Base-by-base conservation (phyloP, 2,888 invertebrate species). In the Neria commutata region DNA sequence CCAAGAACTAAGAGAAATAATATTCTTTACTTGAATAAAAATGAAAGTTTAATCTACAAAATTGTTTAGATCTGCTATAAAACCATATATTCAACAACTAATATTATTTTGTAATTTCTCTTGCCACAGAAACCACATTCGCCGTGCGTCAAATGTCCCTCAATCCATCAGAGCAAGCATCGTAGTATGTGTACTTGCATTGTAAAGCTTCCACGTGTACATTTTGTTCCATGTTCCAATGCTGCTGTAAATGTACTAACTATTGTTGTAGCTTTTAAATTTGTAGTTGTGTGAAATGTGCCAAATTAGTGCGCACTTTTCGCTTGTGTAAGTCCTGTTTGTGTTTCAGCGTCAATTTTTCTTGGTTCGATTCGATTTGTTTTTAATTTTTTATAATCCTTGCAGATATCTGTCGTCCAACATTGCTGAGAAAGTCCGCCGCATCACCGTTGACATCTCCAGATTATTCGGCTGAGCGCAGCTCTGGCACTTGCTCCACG, bases 121-220 rank as follows among this genome's bases (percentile, higher is more conserved):
- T 62, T 49, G 40, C 64, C 65, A 66, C 71, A 74, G 79, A 81
- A 61, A 81, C 81, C 60, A 80, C 81, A 63, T 81, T 81, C 68
- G 71, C 74, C 60, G 72, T 78, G 73, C 81, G 80, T 70, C 81
- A 81, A 69, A 63, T 80, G 68, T 79, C 81, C 63, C 67, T 69
- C 67, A 77, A 79, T 67, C 74, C 76, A 72, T 77, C 80, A 58
- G 80, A 81, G 64, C 71, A 74, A 65, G 73, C 71, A 49, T 76
- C 72, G 65, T 75, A 75, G 48, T 37, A 58, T 58, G 60, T 26
- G 49, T 37, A 16, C n/a, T n/a, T n/a, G n/a, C n/a, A n/a, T n/a
- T n/a, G n/a, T 16, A 37, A 48, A 37, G 6, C 6, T n/a, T n/a
- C 57, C 10, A 52, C 52, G 17, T 52, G 52, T 14, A 21, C 10